A percentile compares a stretch with the other conserved stretches of the same genome.
These are phyloP conservation scores for Ptilodon capucinus DNA, from an alignment of 2,888 invertebrate species.

Conservation along the genomic window DNA sequence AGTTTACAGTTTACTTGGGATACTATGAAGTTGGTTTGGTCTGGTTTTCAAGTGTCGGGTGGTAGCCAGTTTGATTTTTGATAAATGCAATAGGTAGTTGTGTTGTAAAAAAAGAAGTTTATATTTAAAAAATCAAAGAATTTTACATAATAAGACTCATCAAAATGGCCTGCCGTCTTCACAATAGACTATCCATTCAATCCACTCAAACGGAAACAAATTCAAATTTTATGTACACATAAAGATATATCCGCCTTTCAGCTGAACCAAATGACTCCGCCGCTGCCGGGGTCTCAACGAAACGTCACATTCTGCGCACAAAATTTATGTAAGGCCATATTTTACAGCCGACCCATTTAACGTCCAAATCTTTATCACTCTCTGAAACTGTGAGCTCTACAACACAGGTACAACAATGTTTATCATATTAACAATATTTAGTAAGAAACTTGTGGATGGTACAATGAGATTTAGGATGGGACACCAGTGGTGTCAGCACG, in stretches of 20 bases:
- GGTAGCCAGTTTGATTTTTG: too few relatives aligned
- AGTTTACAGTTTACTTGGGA: too few relatives aligned
- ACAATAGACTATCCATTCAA: background rate
- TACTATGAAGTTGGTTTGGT: too few relatives aligned
- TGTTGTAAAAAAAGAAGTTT: too few relatives aligned
- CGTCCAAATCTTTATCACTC: slow-evolving; percentile 15
- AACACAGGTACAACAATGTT: background rate
- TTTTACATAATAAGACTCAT: too few relatives aligned
- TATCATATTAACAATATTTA: too few relatives aligned
- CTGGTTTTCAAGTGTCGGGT: too few relatives aligned
- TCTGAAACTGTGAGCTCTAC: background rate
- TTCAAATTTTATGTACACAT: background rate
- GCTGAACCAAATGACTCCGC: background rate
- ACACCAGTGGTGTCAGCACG: too few relatives aligned
- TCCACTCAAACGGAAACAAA: background rate
- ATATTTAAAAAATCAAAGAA: too few relatives aligned
- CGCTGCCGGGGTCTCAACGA: background rate
- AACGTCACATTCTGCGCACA: slow-evolving; percentile 3
- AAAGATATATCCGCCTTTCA: background rate
- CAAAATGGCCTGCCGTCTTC: background rate
- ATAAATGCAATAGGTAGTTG: too few relatives aligned
- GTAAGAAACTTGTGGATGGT: background rate
- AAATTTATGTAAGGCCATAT: slow-evolving; percentile 11
- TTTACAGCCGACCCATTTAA: slow-evolving; percentile 13
- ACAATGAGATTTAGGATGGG: background rate